Percentiles rank a stretch among this genome's conserved stretches.
phyloP scores from a whole-genome alignment of 2,113 vertebrate species.

The Telmatochromis sp. region DNA sequence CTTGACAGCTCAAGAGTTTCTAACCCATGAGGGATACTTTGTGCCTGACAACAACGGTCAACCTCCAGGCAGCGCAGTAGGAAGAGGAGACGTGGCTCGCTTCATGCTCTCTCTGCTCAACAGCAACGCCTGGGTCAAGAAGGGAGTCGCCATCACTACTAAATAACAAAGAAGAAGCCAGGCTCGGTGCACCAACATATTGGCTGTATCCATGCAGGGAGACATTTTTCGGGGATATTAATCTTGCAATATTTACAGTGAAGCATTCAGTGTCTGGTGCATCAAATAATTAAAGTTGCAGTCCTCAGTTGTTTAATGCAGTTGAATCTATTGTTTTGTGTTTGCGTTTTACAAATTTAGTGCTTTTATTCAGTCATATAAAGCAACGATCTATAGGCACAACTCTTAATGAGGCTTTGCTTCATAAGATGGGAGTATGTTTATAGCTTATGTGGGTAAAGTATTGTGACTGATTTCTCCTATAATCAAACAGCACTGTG shows the following conservation, averaged over 20 bases:
- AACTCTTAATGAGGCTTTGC: neutral
- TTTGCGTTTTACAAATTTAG: neutral
- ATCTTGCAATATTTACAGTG: neutral
- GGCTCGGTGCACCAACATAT: neutral
- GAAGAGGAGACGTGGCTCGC: slow-evolving; percentile 62
- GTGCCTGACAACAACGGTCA: slow-evolving; percentile 49
- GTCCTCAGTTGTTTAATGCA: neutral
- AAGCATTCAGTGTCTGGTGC: neutral
- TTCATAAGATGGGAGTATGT: neutral
- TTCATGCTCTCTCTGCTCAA: slow-evolving; percentile 70
- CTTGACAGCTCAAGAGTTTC: slow-evolving; percentile 65
- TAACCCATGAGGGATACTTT: slow-evolving; percentile 69
- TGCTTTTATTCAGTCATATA: neutral
- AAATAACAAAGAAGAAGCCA: slow-evolving; percentile 31
- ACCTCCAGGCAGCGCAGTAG: slow-evolving; percentile 37
- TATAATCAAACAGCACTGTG: neutral
- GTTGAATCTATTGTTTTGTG: neutral
- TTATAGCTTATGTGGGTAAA: neutral
- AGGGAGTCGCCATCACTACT: slow-evolving; percentile 62
- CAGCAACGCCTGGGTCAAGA: slow-evolving; percentile 66
- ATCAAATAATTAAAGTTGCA: neutral
- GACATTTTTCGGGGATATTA: neutral
- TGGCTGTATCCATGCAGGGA: neutral
- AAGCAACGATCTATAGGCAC: neutral
- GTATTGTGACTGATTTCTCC: neutral